A percentile compares a stretch with the other conserved stretches of the same genome.
Conservation (phyloP, 2,797 vertebrate species). For the Lacerta viridis region DNA sequence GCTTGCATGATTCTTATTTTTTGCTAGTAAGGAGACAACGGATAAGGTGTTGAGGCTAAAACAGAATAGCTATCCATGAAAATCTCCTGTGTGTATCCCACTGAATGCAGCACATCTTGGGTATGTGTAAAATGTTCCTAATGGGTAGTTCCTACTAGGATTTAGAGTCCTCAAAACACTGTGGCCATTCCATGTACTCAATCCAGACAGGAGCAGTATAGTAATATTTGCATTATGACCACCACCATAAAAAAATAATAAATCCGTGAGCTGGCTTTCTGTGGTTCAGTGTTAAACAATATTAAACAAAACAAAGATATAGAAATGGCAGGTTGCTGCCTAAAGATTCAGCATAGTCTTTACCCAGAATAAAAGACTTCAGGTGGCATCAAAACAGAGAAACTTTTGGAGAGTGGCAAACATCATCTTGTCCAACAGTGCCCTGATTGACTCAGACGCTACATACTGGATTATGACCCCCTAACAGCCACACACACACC, state of each 20-base stretch:
- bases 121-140: neutral
- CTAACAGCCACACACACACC: neutral
- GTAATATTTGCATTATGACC: neutral
- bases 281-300: neutral
- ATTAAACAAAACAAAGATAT: neutral
- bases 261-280: neutral
- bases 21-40: neutral
- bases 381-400: neutral
- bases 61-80: neutral
- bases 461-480: neutral
- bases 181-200: no score
- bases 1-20: neutral
- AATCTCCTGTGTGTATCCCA: neutral
- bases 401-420: neutral
- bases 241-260: neutral
- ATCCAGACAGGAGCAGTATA: neutral
- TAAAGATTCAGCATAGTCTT: neutral
- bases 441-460: neutral
- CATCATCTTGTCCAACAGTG: neutral
- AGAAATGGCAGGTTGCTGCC: neutral
- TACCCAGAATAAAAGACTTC: neutral
- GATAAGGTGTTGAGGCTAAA: neutral
- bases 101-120: neutral
- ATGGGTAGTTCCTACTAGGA: neutral
- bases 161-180: no score